Base-by-base conservation (phyloP, 2,888 invertebrate species). In the Scelioninae gen. 2 region DNA sequence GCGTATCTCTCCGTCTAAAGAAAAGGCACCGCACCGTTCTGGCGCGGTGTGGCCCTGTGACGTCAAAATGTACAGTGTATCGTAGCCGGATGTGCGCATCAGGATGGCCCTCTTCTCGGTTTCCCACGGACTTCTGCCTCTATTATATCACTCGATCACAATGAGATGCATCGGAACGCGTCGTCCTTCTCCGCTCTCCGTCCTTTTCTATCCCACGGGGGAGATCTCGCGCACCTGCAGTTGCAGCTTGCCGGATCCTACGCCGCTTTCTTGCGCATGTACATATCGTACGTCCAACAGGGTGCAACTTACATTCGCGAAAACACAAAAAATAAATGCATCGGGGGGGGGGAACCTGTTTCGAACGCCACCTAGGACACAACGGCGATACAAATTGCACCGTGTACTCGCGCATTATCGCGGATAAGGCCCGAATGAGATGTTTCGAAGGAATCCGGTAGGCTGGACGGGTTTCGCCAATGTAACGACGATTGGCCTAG, bases 111-210 rank as follows among this genome's bases (percentile, higher is more conserved):
- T 81, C 79, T 80, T 78, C 78, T 76, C 69, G 77, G 81, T 83
- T 84, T 84, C 84, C 82, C 84, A 84, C 84, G 84, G 82, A 78
- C 81, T 79, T 82, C 80, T 78, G 78, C 82, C 81, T 82, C 82
- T 83, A 83, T 84, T 84, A 84, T 84, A 84, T 84, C 84, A 83
- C 79, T 82, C 83, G 83, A 84, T 84, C 83, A 83, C 84, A 84
- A 84, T 84, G 83, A 68, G 75, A 76, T 79, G 81, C 81, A 78
- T 81, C 57, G 60, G 81, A 81, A 82, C 82, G 82, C 78, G 76
- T 74, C 69, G 28, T 43, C 46, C 37, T 46, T 25, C 25, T 25
- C 25, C 22, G 53, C 65, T 61, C 61, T 45, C 43, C 67, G 45
- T 75, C 70, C 58, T 71, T 71, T 69, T 67, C 73, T 67, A 61